Evolutionary conservation across 2,797 vertebrate species (phyloP).

Genomic region (Melanotaenia trifasciata): DNA sequence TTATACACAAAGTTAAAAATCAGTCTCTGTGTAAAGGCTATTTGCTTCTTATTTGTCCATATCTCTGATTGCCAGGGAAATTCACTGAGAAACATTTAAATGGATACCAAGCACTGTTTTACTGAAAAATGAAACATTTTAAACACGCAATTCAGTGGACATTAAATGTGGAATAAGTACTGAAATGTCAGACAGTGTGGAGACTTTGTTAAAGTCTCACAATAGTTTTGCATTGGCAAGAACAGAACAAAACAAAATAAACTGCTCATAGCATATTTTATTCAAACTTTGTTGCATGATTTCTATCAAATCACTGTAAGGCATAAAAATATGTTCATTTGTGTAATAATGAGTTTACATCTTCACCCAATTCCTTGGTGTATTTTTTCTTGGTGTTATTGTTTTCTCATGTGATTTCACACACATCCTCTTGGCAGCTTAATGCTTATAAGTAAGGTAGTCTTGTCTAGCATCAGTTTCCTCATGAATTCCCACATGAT

Average conservation of each 20-base stretch:
- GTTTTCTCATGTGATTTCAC: slow-evolving; percentile 12
- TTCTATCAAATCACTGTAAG: slow-evolving; percentile 7
- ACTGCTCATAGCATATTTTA: background rate
- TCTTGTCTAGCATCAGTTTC: slow-evolving; percentile 23
- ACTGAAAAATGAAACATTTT: background rate
- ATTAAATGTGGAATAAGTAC: background rate
- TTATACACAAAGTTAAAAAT: slow-evolving; percentile 18
- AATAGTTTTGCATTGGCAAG: background rate
- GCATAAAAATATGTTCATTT: background rate
- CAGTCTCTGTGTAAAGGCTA: background rate
- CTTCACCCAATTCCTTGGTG: background rate
- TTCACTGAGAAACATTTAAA: slow-evolving; percentile 13
- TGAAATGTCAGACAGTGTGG: background rate
- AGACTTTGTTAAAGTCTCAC: background rate
- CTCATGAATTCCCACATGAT: slow-evolving; percentile 39
- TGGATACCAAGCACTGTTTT: background rate
- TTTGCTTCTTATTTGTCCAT: slow-evolving; percentile 1
- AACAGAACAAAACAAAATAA: background rate
- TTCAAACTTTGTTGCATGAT: background rate
- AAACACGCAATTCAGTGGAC: background rate
- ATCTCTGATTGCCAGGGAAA: background rate
- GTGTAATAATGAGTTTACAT: slow-evolving; percentile 3
- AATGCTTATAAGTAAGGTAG: slow-evolving; percentile 21
- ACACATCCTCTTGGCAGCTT: slow-evolving; percentile 31
- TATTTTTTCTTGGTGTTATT: slow-evolving; percentile 12